These are phyloP conservation scores for Lerista edwardsae DNA, from an alignment of 2,797 vertebrate genomes.

Conservation along the genomic window DNA sequence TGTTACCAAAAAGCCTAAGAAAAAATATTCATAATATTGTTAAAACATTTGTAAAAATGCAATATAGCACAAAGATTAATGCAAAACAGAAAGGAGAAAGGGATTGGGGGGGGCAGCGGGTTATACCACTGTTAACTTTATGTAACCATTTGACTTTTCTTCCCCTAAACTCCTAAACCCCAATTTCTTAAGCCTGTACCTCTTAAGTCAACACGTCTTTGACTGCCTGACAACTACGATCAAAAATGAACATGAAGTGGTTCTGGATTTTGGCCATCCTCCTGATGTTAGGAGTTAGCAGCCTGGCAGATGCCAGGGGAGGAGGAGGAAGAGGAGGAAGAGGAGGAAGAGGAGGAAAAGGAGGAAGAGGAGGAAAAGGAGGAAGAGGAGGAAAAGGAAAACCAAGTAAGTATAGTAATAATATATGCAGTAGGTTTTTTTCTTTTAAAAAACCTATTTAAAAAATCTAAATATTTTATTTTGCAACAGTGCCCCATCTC, in stretches of 20 bases:
- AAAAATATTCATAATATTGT: too few species aligned
- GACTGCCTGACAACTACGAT: not conserved
- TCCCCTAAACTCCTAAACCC: not conserved
- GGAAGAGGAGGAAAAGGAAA: not conserved
- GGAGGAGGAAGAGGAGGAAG: too few species aligned
- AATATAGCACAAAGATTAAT: not conserved
- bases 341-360: too few species aligned
- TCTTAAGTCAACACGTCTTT: too few species aligned
- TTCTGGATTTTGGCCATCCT: constrained; percentile 42
- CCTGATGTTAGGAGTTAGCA: constrained; percentile 34
- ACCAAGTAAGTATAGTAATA: not conserved
- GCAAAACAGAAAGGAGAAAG: not conserved
- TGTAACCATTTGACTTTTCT: not conserved
- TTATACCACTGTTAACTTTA: too few species aligned
- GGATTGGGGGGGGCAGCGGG: not conserved
- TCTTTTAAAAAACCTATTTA: not conserved
- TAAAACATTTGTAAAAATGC: not conserved
- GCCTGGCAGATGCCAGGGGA: not conserved
- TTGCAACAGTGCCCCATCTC: not conserved
- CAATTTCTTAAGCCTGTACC: not conserved
- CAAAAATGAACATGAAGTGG: constrained; percentile 12
- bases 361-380: too few species aligned
- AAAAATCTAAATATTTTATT: not conserved
- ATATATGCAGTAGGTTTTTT: not conserved
- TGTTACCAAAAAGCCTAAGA: too few species aligned